Evolutionary conservation across 2,797 vertebrate genomes (phyloP).

Genomic region (Ctenopoma multispine): DNA sequence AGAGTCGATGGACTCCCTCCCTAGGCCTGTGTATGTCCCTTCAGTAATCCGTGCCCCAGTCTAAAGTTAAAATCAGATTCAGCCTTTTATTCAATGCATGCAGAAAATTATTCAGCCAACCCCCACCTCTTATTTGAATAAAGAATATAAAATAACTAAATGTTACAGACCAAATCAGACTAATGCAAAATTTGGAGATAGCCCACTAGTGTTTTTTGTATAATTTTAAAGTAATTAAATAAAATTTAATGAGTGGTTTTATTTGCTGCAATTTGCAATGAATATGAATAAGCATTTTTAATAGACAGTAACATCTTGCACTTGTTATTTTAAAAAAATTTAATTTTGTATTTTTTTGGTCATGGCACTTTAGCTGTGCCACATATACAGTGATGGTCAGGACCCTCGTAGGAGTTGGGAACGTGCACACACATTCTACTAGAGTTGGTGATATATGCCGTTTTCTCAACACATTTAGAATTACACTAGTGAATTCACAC

Average conservation of each 20-base stretch:
- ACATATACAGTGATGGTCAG: neutral
- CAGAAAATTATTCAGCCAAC: neutral
- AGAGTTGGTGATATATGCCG: neutral
- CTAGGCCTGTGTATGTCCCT: no score
- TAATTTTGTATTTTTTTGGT: no score
- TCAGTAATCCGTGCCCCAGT: neutral
- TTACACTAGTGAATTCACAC: neutral
- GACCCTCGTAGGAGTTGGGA: neutral
- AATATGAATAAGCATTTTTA: constrained; percentile 46
- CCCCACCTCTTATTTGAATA: neutral
- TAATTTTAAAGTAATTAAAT: constrained; percentile 22
- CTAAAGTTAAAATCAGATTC: neutral
- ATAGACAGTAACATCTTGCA: constrained; percentile 15
- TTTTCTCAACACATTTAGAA: constrained; percentile 2
- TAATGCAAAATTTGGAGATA: neutral
- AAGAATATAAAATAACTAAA: constrained; percentile 13
- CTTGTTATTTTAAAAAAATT: constrained; percentile 34
- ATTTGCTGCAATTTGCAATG: constrained; percentile 29
- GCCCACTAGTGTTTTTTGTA: constrained; percentile 10
- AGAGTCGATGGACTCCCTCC: no score
- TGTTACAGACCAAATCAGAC: constrained; percentile 20
- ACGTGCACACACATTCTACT: neutral
- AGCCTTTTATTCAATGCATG: neutral
- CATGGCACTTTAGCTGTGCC: neutral
- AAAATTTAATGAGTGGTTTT: constrained; percentile 38